Percentiles rank a stretch among this genome's conserved stretches.
These are phyloP conservation scores for Falco berigora DNA, from an alignment of 2,797 vertebrate genomes.

Conservation along the genomic window DNA sequence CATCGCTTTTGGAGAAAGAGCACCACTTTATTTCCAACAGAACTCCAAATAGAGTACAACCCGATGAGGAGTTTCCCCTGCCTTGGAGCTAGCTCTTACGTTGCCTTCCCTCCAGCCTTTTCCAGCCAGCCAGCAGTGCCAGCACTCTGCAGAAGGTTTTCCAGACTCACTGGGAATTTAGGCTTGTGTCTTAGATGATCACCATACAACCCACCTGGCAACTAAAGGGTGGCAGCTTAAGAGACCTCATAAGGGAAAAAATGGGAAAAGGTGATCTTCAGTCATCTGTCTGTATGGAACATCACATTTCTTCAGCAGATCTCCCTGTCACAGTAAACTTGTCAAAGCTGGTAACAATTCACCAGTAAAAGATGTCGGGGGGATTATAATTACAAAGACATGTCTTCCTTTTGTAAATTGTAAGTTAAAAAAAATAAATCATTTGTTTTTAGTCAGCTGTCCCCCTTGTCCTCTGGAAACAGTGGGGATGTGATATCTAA, in stretches of 20 bases:
- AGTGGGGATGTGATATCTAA: not conserved
- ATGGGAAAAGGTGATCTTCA: not conserved
- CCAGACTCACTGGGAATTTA: not conserved
- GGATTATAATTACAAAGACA: not conserved
- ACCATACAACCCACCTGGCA: not conserved
- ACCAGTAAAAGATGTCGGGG: not conserved
- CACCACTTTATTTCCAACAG: not conserved
- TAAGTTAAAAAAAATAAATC: not conserved
- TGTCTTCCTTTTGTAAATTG: not conserved
- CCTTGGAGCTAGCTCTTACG: not conserved
- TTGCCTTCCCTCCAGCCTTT: not conserved
- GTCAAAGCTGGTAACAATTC: not conserved
- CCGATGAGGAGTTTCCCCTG: not conserved
- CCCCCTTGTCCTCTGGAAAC: not conserved
- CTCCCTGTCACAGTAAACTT: not conserved
- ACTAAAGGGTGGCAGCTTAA: not conserved
- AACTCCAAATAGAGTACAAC: not conserved
- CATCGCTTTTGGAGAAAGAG: not conserved
- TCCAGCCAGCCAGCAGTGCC: not conserved
- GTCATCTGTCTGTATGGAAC: fast-evolving
- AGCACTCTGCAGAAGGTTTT: not conserved
- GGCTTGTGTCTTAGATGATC: not conserved
- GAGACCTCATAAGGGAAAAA: not conserved
- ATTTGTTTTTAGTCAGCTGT: not conserved
- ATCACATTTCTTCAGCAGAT: not conserved